phyloP scores from a whole-genome alignment of 2,797 vertebrate genomes.

The Gadopsis marmoratus region DNA sequence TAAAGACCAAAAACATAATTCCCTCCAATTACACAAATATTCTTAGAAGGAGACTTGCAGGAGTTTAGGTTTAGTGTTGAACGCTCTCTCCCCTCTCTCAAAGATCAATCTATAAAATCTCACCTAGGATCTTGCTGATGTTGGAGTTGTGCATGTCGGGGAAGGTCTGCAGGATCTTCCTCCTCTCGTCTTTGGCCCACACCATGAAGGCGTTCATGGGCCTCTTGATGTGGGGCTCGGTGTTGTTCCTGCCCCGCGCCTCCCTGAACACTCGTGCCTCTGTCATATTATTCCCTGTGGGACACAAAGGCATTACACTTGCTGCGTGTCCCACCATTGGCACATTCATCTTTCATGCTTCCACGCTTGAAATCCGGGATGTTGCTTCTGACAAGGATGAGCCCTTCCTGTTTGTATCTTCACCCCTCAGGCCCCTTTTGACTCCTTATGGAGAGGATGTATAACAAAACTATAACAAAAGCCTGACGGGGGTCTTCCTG shows the following conservation, averaged over 20 bases:
- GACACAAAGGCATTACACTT: slow-evolving; percentile 8
- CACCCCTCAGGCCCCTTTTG: not conserved
- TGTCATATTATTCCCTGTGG: slow-evolving; percentile 92
- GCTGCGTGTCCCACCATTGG: not conserved
- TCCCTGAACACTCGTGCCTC: slow-evolving; percentile 98
- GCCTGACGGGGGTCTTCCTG: slow-evolving; percentile 11
- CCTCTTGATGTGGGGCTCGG: slow-evolving; percentile 95
- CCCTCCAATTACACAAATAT: not conserved
- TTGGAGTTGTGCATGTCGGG: slow-evolving; percentile 99
- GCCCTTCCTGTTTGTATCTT: slow-evolving; percentile 22
- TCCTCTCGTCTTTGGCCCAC: slow-evolving; percentile 97
- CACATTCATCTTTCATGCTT: slow-evolving; percentile 1
- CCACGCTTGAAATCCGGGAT: not conserved
- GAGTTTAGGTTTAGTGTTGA: not conserved
- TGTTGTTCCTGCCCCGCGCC: slow-evolving; percentile 92
- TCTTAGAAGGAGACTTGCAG: not conserved
- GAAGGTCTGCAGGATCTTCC: slow-evolving; percentile 99
- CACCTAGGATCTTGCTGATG: slow-evolving; percentile 99
- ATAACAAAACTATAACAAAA: slow-evolving; percentile 41
- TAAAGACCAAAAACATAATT: not conserved
- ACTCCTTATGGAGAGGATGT: slow-evolving; percentile 29
- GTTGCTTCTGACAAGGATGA: not conserved
- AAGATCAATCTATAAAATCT: slow-evolving; percentile 67
- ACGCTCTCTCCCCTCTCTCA: not conserved
- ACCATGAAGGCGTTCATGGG: slow-evolving; percentile 98